Conservation (phyloP, 2,797 vertebrate genomes). For the Macrochelys suwanniensis region DNA sequence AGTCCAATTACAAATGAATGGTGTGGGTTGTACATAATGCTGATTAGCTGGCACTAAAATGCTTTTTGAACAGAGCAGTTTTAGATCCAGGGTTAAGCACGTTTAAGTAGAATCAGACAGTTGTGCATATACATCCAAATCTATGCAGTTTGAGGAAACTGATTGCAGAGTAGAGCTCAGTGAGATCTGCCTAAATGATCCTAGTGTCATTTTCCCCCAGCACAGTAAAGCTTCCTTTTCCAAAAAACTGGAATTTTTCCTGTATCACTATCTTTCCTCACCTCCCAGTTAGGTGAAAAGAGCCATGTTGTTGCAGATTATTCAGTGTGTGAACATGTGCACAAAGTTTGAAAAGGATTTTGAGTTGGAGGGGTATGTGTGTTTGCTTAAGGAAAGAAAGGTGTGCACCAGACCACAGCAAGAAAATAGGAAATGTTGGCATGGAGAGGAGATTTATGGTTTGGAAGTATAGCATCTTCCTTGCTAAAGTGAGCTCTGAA, state of each 20-base stretch:
- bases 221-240: background rate
- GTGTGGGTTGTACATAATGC: background rate
- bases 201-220: background rate
- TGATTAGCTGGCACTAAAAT: background rate
- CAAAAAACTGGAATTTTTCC: background rate
- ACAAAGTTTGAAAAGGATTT: too few relatives aligned
- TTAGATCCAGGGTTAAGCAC: background rate
- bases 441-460: background rate
- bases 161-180: background rate
- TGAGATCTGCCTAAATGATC: too few relatives aligned
- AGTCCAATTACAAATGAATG: background rate
- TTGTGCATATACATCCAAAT: background rate
- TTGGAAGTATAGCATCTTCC: background rate
- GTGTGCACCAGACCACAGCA: too few relatives aligned
- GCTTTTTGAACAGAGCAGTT: background rate
- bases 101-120: background rate
- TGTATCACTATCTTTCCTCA: background rate
- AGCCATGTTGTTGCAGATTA: background rate
- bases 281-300: background rate
- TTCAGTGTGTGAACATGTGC: background rate
- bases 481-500: background rate
- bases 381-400: too few relatives aligned
- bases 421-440: background rate
- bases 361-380: too few relatives aligned
- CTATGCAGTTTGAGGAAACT: background rate